Evolutionary conservation across 1,140 invertebrate species (phyloP).

Genomic region (Philaenus spumarius): DNA sequence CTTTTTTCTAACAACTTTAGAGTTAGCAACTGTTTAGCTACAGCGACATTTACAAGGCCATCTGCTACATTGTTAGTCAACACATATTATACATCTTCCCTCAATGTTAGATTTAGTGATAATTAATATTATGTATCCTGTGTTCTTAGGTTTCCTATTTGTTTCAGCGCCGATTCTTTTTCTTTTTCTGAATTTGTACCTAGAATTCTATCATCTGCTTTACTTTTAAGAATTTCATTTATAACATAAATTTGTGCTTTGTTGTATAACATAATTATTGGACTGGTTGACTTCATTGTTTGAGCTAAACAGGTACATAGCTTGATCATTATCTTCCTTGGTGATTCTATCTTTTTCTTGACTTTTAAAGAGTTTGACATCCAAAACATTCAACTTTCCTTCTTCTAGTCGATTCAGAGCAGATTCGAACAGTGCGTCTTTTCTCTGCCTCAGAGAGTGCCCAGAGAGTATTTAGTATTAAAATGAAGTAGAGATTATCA

Average conservation of each 20-base stretch:
- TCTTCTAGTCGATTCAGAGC: slow-evolving; percentile 17
- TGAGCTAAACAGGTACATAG: no score
- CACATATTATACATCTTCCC: no score
- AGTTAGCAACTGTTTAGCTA: no score
- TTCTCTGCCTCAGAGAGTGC: slow-evolving; percentile 21
- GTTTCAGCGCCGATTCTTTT: background rate
- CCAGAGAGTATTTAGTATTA: slow-evolving; percentile 13
- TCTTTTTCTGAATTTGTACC: background rate
- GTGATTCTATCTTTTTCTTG: background rate
- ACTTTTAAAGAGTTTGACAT: background rate
- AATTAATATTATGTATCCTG: background rate
- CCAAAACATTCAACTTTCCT: slow-evolving; percentile 4
- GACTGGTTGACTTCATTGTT: no score
- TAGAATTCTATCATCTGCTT: background rate
- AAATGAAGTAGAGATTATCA: background rate
- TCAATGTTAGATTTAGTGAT: background rate
- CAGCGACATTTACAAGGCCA: no score
- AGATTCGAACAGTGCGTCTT: slow-evolving; percentile 15
- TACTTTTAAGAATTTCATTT: background rate
- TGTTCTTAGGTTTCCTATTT: background rate
- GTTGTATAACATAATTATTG: background rate
- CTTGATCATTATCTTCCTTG: background rate
- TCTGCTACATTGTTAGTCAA: no score
- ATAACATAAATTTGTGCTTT: no score
- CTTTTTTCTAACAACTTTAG: background rate